phyloP scores from a whole-genome alignment of 2,888 invertebrate species.

The Drosophila diplacantha region DNA sequence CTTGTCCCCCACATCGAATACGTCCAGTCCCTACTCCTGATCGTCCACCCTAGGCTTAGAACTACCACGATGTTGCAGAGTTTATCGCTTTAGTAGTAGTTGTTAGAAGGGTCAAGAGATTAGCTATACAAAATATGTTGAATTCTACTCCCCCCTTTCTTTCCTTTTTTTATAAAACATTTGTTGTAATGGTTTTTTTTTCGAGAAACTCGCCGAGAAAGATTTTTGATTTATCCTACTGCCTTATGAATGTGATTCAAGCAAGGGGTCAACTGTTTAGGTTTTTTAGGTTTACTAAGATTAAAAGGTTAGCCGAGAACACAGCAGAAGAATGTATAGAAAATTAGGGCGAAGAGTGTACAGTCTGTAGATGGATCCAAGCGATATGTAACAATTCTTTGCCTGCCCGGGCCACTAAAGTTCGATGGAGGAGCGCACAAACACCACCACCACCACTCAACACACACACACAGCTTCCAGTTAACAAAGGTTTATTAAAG shows the following conservation, averaged over 20 bases:
- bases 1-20: constrained; percentile 8
- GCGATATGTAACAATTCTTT: background rate
- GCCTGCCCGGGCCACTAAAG: background rate
- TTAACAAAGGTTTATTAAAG: constrained; percentile 12
- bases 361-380: background rate
- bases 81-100: background rate
- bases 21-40: constrained; percentile 1
- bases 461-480: constrained; percentile 15
- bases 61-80: background rate
- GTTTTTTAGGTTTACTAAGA: background rate
- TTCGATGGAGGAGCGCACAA: background rate
- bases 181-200: background rate
- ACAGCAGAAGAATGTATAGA: background rate
- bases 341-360: background rate
- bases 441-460: background rate
- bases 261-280: background rate
- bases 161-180: background rate
- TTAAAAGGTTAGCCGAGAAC: no score
- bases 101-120: background rate
- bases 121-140: background rate
- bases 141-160: background rate
- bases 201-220: background rate
- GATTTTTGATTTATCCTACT: background rate
- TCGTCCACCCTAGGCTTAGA: constrained; percentile 1
- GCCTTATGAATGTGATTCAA: constrained; percentile 1